These are phyloP conservation scores for Pantherophis alleghaniensis DNA, from an alignment of 2,797 vertebrate species.

Conservation along the genomic window DNA sequence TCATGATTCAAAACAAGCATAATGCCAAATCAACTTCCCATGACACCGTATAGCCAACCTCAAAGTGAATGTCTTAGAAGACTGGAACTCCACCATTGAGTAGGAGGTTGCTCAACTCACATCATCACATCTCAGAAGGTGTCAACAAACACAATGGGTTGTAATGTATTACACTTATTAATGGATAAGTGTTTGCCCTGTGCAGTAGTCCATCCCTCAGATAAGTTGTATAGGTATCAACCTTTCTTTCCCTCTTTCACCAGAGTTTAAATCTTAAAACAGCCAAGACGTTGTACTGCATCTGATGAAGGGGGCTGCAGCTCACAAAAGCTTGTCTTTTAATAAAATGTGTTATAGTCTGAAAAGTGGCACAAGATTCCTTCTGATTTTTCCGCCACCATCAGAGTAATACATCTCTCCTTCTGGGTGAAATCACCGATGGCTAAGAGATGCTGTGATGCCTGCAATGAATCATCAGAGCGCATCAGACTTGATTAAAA, in stretches of 20 bases:
- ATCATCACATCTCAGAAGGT: neutral
- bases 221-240: neutral
- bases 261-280: neutral
- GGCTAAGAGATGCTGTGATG: neutral
- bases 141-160: neutral
- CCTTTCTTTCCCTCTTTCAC: neutral
- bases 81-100: neutral
- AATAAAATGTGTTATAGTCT: neutral
- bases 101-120: neutral
- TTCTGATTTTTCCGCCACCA: neutral
- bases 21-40: neutral
- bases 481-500: neutral
- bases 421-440: neutral
- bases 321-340: neutral
- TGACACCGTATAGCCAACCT: neutral
- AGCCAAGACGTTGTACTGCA: neutral
- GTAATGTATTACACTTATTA: neutral
- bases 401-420: neutral
- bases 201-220: neutral
- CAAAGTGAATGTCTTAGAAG: neutral
- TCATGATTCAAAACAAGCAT: neutral
- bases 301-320: neutral
- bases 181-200: neutral
- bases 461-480: neutral
- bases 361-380: neutral